phyloP scores from a whole-genome alignment of 2,113 vertebrate species.

The Amazona guildingii region DNA sequence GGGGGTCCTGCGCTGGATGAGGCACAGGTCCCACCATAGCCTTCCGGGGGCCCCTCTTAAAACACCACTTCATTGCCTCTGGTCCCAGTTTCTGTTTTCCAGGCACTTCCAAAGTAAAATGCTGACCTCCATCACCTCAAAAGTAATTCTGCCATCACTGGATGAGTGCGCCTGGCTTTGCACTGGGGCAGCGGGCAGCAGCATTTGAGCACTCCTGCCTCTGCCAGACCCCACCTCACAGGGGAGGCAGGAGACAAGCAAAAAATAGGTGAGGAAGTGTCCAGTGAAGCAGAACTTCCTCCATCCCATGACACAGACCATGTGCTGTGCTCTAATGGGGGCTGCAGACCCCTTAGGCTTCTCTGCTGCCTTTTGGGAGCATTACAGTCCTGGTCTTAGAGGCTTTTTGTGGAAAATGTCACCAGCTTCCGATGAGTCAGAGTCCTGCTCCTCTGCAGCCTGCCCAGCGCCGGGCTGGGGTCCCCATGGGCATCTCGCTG shows the following conservation, averaged over 20 bases:
- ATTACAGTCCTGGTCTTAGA: background rate
- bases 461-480: background rate
- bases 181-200: background rate
- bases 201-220: background rate
- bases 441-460: background rate
- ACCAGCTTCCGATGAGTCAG: constrained; percentile 38
- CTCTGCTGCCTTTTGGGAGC: constrained; percentile 9
- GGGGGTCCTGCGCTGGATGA: background rate
- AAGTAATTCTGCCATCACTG: background rate
- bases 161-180: background rate
- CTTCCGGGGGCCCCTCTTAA: background rate
- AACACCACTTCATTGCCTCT: background rate
- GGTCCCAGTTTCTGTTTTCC: background rate
- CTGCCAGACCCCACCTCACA: background rate
- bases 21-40: background rate
- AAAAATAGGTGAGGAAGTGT: background rate
- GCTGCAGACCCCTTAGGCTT: constrained; percentile 25
- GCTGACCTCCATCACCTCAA: background rate
- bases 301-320: background rate
- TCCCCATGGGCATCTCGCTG: background rate
- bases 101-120: background rate
- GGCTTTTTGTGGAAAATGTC: constrained; percentile 52
- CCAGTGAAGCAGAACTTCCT: background rate
- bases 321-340: background rate
- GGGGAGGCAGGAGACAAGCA: background rate